These are phyloP conservation scores for Hypercompe scribonia DNA, from an alignment of 2,888 invertebrate genomes.

Conservation along the genomic window DNA sequence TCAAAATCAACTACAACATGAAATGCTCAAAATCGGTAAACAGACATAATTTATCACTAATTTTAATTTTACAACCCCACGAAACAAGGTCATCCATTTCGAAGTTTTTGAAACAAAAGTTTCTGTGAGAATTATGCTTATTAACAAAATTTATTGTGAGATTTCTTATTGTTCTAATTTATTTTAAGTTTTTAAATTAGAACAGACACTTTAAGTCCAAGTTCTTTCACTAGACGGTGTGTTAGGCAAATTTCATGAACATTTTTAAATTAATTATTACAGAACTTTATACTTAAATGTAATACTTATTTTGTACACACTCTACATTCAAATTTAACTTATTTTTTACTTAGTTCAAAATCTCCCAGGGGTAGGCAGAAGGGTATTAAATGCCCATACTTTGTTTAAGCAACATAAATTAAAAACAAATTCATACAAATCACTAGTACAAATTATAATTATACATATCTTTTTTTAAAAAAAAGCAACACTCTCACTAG, in stretches of 20 bases:
- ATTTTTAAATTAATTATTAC: background rate
- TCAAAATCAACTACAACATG: background rate
- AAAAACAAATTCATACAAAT: too few relatives aligned
- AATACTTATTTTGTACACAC: too few relatives aligned
- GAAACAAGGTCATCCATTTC: slow-evolving; percentile 28
- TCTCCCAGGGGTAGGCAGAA: too few relatives aligned
- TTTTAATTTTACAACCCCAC: slow-evolving; percentile 48
- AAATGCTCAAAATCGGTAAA: background rate
- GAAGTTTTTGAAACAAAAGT: background rate
- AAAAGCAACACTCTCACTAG: too few relatives aligned
- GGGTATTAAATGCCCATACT: too few relatives aligned
- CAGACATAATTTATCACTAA: slow-evolving; percentile 37
- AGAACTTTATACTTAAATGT: background rate
- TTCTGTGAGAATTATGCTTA: background rate
- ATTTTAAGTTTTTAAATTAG: background rate
- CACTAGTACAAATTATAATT: too few relatives aligned
- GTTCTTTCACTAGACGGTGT: background rate
- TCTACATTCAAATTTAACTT: too few relatives aligned
- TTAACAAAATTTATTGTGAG: background rate
- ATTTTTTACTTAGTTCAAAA: too few relatives aligned
- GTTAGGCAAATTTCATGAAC: background rate
- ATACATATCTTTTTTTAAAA: too few relatives aligned
- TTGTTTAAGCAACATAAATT: too few relatives aligned
- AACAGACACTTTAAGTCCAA: background rate
- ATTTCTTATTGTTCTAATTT: background rate